Conservation (phyloP, 2,888 invertebrate genomes). For the Yponomeuta sedellus region DNA sequence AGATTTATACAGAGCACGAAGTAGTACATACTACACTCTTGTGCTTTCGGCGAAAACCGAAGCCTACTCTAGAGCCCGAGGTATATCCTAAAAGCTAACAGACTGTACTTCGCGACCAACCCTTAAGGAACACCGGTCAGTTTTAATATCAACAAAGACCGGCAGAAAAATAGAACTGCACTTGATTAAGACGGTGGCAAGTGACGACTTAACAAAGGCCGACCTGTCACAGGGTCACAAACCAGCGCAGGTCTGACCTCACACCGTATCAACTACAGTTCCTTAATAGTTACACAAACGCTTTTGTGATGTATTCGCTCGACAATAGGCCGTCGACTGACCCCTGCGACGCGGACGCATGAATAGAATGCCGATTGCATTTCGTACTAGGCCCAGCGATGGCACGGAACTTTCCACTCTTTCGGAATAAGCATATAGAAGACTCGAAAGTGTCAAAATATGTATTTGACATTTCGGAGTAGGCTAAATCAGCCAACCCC, state of each 20-base stretch:
- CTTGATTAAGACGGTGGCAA: not conserved
- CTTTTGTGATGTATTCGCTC: conserved; percentile 38
- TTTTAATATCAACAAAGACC: not conserved
- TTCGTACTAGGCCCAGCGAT: conserved; percentile 40
- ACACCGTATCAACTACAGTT: conserved; percentile 41
- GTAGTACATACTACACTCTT: too few species aligned
- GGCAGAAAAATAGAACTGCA: not conserved
- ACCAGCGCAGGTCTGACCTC: conserved; percentile 21
- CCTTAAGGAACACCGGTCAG: too few species aligned
- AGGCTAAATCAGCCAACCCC: too few species aligned
- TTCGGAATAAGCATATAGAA: too few species aligned
- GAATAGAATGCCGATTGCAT: conserved; percentile 39
- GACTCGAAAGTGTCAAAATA: too few species aligned
- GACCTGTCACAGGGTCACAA: conserved; percentile 43
- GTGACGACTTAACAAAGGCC: not conserved
- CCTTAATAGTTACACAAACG: conserved; percentile 35
- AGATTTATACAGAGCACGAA: too few species aligned
- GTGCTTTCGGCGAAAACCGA: too few species aligned
- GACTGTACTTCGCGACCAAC: too few species aligned
- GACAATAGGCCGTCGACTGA: conserved; percentile 50
- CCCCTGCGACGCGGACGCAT: conserved; percentile 37
- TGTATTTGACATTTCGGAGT: too few species aligned
- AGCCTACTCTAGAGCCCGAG: too few species aligned
- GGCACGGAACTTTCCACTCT: too few species aligned
- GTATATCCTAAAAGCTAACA: too few species aligned